These are phyloP conservation scores for Copsychus sechellarum DNA, from an alignment of 2,113 vertebrate species.

Conservation along the genomic window DNA sequence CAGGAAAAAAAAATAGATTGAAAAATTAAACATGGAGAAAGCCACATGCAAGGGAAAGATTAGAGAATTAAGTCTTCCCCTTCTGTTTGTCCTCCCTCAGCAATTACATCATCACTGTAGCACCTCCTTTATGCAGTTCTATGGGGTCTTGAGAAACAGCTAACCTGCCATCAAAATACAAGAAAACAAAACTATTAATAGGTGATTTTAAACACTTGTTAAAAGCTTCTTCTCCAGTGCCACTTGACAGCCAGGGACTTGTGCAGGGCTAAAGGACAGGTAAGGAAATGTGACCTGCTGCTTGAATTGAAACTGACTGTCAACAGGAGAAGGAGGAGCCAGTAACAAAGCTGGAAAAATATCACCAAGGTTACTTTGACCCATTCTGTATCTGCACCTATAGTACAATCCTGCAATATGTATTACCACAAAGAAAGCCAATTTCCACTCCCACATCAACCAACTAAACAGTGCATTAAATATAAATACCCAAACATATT, in stretches of 20 bases:
- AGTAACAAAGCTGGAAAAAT: neutral
- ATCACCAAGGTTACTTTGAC: neutral
- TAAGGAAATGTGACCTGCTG: neutral
- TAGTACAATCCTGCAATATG: neutral
- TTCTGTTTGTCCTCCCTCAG: neutral
- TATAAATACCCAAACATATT: neutral
- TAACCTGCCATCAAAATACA: neutral
- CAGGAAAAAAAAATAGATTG: slow-evolving; percentile 31
- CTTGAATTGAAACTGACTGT: neutral
- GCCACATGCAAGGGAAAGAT: slow-evolving; percentile 1
- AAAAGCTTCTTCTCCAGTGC: neutral
- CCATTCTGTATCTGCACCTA: neutral
- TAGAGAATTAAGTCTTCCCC: slow-evolving; percentile 14
- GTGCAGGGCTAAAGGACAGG: neutral
- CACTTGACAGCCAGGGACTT: neutral
- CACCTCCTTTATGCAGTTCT: neutral
- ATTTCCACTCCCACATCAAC: neutral
- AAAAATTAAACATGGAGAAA: slow-evolving; percentile 68
- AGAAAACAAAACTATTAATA: neutral
- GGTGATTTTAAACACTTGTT: neutral
- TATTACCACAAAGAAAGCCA: neutral
- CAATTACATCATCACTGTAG: neutral
- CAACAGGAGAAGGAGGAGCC: neutral
- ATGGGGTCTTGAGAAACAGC: neutral
- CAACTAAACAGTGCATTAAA: neutral